Evolutionary conservation across 2,797 vertebrate species (phyloP), one percentile per base, ranked within the genome.

Genomic region (Pteronotus mesoamericanus): DNA sequence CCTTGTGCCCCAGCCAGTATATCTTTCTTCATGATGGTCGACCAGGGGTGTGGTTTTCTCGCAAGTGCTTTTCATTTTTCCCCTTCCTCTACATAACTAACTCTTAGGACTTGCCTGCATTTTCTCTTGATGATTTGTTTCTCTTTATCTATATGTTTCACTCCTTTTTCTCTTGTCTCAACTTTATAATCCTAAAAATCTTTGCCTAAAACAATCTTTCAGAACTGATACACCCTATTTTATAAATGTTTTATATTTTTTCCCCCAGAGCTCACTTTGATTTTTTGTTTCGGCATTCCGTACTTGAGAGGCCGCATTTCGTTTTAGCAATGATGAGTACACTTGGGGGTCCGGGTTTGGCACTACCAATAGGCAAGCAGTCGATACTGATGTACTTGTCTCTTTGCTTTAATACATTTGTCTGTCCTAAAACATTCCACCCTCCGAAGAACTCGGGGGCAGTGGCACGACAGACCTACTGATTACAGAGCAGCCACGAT

Each of bases 101-200:
- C 10, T 86, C 39, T 14, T 3, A 29, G 59, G 51, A 14, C 37
- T 44, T 24, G 44, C 16, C 64, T n/a, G 32, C 53, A 10, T 55
- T 64, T 77, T 37, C 16, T 37, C 21, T 75, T 32, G 5, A 6
- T n/a, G 19, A 9, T 42, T 66, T n/a, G 46, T 39, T 10, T 12
- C 26, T n/a, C 59, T 24, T 37, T 39, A n/a, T n/a, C n/a, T n/a
- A 22, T n/a, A 8, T 98, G 99, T 98, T 99, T 98, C 97, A 99
- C 19, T 55, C 46, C 29, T 29, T 59, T 57, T 29, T 64, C 44
- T 68, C 71, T 72, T 1, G 29, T 29, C 16, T 83, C 61, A 34
- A 2, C 48, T 82, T 51, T 46, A 26, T 79, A 39, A 69, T 21
- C 14, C 21, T 19, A 14, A 53, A 66, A 34, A 22, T 66, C 29